Base-by-base conservation (phyloP, 2,113 vertebrate species). In the Phyllopteryx taeniolatus region DNA sequence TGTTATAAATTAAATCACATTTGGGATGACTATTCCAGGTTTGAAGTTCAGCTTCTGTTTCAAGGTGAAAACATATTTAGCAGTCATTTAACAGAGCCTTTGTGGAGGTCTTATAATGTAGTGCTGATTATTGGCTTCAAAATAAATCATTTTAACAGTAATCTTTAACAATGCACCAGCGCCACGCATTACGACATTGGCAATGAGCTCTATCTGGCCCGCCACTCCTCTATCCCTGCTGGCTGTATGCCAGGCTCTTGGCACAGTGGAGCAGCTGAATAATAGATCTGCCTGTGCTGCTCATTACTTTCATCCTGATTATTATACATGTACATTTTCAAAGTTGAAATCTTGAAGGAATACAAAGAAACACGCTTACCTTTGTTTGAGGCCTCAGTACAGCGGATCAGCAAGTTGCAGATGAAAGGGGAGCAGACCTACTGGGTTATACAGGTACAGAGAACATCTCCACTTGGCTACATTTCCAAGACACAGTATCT, bases 121-220 rank as follows among this genome's bases (percentile, higher is more conserved):
- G 73, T 56, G 76, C 75, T 80, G 79, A 83, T 86, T 85, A 88
- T 85, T 84, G 83, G 80, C 88, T 81, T 65, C 77, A 77, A 83
- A 80, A 89, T 91, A 71, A 90, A 89, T 91, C 86, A 88, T 83
- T 85, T 86, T 89, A 86, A 88, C 74, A 64, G 85, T 83, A 80
- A 66, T 80, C 79, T 88, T 87, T 88, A 89, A 90, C 86, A 89
- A 90, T 84, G 78, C 77, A 81, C 83, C 80, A 84, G 84, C 84
- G 83, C 83, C 86, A 87, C 86, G 73, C 83, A 80, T 89, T 86
- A 79, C 74, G 81, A 53, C 78, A 75, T 82, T 91, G 87, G 84
- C 85, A 76, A 73, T 73, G 70, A 2, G n/a, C 81, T 77, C 27
- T 73, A 46, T 79, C 79, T 71, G 74, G 77, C 75, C 72, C 1